Evolutionary conservation across 2,888 invertebrate species (phyloP), one percentile per base, ranked within the genome.

Genomic region (Epinotia ramella): DNA sequence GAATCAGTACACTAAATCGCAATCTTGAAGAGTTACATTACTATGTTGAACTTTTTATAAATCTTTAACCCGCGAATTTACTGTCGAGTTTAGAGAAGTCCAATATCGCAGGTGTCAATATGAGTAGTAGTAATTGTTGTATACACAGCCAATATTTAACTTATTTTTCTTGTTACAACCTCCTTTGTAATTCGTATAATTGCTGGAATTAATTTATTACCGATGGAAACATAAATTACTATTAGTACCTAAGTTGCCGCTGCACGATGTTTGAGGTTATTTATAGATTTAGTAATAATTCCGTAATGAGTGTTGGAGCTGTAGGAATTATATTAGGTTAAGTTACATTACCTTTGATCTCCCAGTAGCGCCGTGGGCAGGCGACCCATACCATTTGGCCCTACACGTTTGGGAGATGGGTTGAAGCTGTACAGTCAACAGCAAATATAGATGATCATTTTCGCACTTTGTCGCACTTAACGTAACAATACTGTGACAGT

Each of bases 251-350:
- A 44, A 87, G 88, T 88, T 87, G 85, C 83, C 65, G 79, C 77
- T 78, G 81, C 78, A 60, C 83, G 84, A 82, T 80, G 86, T 84
- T 84, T 81, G 40, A 82, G 80, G 78, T 82, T 81, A 84, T 86
- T 86, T 87, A 87, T 85, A 33, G 57, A 33, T 44, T 69, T 69
- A 69, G 63, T 63, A 69, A 62, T 74, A 64, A 74, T 74, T 69
- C 57, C 46, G 24, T 69, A 74, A 64, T 40, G 40, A 57, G 57
- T 57, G 67, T 40, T 57, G 28, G 33, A 13, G 56, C 56, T 20
- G 44, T 24, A 46, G 64, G 13, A 13, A 46, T 20, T 46, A 24
- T 20, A 46, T 20, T 20, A 64, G 13, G 12, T 12, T 7, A 24
- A 59, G 13, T 24, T 59, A 33, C 24, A 28, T 28, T 28, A 28